Evolutionary conservation across 2,113 vertebrate species (phyloP), one percentile per base, ranked within the genome.

Genomic region (Corapipo altera): DNA sequence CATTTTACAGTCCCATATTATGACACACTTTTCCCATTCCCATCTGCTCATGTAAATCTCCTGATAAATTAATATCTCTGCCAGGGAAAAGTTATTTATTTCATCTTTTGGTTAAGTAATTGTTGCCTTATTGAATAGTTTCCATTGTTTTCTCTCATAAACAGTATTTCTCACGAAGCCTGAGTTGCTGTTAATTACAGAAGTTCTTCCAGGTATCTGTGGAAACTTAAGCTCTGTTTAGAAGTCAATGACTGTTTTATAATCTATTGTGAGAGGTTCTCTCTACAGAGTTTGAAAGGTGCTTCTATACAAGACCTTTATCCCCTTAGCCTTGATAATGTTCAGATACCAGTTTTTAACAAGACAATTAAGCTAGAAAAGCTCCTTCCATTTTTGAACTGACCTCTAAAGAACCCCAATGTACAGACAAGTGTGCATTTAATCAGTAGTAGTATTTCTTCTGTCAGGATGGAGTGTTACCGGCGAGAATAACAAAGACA

Each of bases 21-120:
- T 19, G 39, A 41, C 32, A 82, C 11, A 48, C 30, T 95, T 88
- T 81, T 72, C 55, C 48, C 82, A 75, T 88, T 84, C 64, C 79
- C 93, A 94, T 94, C 93, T 93, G 83, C 73, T 95, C 37, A n/a
- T 30, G 39, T 67, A 86, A 84, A 88, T 88, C 71, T 94, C 76
- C 62, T 75, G 75, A 57, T 65, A 91, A 88, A 92, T 71, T 88
- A 76, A 26, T 59, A 19, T 15, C 39, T 74, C 64, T 91, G 72
- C 44, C 69, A 95, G 72, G 88, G 22, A 91, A 75, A 78, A 88
- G 46, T 66, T 57, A 89, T 86, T 96, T 95, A 75, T 70, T 75
- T 88, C 28, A 80, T 87, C 71, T 90, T 94, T 89, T 76, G 59
- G 14, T 80, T 90, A 75, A 90, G 51, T 65, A 81, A 64, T 77